These are phyloP conservation scores for Mercenaria mercenaria DNA, from an alignment of 1,140 invertebrate genomes.

Conservation along the genomic window DNA sequence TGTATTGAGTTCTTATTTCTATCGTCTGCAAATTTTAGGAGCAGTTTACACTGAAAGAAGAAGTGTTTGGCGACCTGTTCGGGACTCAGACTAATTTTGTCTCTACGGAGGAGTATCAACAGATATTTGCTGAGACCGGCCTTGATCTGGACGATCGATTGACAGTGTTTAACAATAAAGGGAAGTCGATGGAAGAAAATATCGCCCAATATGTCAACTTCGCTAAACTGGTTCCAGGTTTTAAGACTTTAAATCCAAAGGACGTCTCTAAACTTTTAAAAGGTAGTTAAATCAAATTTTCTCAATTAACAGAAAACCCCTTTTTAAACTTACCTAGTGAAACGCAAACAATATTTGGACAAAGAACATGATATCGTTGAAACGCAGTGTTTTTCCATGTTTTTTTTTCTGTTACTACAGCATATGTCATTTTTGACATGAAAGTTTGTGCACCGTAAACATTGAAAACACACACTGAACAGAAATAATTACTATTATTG, in stretches of 20 bases:
- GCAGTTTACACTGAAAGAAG: slow-evolving; percentile 37
- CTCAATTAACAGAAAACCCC: too few relatives aligned
- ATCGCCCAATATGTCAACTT: slow-evolving; percentile 62
- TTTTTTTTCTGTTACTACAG: too few relatives aligned
- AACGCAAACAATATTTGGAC: not conserved
- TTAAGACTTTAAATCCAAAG: slow-evolving; percentile 52
- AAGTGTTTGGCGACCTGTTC: slow-evolving; percentile 61
- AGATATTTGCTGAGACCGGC: slow-evolving; percentile 66
- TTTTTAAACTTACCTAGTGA: not conserved
- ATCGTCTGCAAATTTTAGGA: slow-evolving; percentile 5
- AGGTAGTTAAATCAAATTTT: slow-evolving; percentile 41
- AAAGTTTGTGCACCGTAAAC: too few relatives aligned
- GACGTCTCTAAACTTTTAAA: slow-evolving; percentile 62
- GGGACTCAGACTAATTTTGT: slow-evolving; percentile 5
- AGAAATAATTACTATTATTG: too few relatives aligned
- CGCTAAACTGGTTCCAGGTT: slow-evolving; percentile 61
- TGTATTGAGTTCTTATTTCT: too few relatives aligned
- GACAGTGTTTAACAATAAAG: slow-evolving; percentile 53
- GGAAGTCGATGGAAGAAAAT: slow-evolving; percentile 53
- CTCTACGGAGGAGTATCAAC: slow-evolving; percentile 61
- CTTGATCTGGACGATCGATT: slow-evolving; percentile 59
- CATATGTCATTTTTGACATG: too few relatives aligned
- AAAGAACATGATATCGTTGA: too few relatives aligned
- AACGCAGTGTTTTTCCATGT: too few relatives aligned
- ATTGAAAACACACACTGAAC: too few relatives aligned